These are phyloP conservation scores for Alfaro cultratus DNA, from an alignment of 2,797 vertebrate species.

Conservation along the genomic window DNA sequence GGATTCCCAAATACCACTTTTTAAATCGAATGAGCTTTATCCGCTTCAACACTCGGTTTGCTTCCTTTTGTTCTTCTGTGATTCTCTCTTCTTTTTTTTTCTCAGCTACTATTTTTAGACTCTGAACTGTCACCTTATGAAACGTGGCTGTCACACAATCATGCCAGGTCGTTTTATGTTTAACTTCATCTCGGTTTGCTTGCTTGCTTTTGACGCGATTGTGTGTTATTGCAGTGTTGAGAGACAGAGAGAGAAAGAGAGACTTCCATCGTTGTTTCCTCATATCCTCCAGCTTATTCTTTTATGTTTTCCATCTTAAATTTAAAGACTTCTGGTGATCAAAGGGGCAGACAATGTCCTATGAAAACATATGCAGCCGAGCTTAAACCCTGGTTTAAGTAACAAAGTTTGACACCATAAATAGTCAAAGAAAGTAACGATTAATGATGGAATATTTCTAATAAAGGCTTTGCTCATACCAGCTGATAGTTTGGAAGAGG, in stretches of 20 bases:
- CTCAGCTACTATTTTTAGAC: slow-evolving; percentile 75
- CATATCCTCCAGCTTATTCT: neutral
- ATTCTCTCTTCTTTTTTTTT: slow-evolving; percentile 52
- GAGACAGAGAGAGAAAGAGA: slow-evolving; percentile 6
- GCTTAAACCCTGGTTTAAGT: neutral
- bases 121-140: slow-evolving; percentile 52
- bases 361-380: slow-evolving; percentile 29
- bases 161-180: slow-evolving; percentile 28
- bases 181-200: slow-evolving; percentile 30
- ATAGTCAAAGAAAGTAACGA: neutral
- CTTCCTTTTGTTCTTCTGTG: slow-evolving; percentile 54
- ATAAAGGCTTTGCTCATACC: neutral
- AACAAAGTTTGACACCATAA: neutral
- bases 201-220: slow-evolving; percentile 23
- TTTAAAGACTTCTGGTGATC: neutral
- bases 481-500: neutral
- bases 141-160: slow-evolving; percentile 56
- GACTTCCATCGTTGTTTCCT: slow-evolving; percentile 5
- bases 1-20: slow-evolving; percentile 29
- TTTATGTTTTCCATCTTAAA: neutral
- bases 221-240: slow-evolving; percentile 16
- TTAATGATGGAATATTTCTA: neutral
- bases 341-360: slow-evolving; percentile 23
- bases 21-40: slow-evolving; percentile 43
- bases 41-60: slow-evolving; percentile 34